Base-by-base conservation (phyloP, 2,888 invertebrate genomes). In the Galeruca laticollis region DNA sequence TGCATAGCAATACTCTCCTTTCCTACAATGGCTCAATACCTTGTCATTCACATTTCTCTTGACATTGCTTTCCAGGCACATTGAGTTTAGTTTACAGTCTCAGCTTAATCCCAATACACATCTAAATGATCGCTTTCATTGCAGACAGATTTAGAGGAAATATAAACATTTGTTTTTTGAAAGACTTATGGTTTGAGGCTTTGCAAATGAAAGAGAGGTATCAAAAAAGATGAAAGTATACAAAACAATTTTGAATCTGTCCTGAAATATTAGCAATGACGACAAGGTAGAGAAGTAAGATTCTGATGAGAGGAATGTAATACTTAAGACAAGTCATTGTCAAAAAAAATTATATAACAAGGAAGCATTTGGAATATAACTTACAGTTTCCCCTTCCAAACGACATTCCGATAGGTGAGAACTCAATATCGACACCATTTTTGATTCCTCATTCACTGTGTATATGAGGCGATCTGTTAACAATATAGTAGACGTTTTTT, bases 381-480 rank as follows among this genome's bases (percentile, higher is more conserved):
- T 84, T 82, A 86, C 86, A 43, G 84, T 80, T 75, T 88, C 87
- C 57, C 87, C 87, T 76, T 88, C 87, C 61, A 87, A 81, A 70
- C 87, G 82, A 77, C 87, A 86, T 83, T 89, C 89, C 18, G 90
- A 88, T 63, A 89, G 83, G 73, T 87, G 87, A 71, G 88, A 87
- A 75, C 90, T 91, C 69, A 90, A 82, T 60, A 91, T 81, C 15
- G 86, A 85, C 60, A 90, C 78, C 15, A 84, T 82, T 76, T 87
- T 86, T 61, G 85, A 84, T 63, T 86, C 86, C 40, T 82, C 79
- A 79, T 89, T 88, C 56, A 89, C 86, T 56, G 89, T 87, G 80
- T 91, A 93, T 78, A 93, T 89, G 73, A 93, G 86, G 78, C 89
- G 88, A 80, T 92, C 92, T 33, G 92, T 91, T 61, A 93, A 87